Percentiles rank a stretch among this genome's conserved stretches.
Conservation (phyloP, 2,797 vertebrate genomes). For the Phrynocephalus guinanensis region DNA sequence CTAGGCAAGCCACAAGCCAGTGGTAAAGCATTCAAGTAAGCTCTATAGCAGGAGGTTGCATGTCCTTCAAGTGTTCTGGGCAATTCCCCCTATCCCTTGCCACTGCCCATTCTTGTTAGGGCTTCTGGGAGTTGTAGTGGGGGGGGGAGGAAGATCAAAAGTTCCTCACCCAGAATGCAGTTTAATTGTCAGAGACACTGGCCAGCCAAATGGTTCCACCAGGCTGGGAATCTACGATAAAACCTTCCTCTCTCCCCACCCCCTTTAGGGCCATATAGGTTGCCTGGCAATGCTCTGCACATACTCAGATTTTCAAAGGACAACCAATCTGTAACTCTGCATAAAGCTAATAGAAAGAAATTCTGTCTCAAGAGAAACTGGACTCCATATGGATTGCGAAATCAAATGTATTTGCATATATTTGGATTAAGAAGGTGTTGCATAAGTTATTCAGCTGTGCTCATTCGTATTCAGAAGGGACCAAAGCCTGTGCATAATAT, state of each 20-base stretch:
- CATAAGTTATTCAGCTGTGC: background rate
- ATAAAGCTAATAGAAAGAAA: background rate
- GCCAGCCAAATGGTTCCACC: background rate
- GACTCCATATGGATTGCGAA: background rate
- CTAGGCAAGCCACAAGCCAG: background rate
- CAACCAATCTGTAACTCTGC: background rate
- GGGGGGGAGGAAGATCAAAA: background rate
- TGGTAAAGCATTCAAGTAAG: background rate
- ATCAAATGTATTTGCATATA: constrained; percentile 10
- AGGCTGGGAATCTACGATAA: background rate
- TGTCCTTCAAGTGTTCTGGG: background rate
- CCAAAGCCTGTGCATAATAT: background rate
- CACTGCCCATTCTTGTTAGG: background rate
- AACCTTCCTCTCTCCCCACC: background rate
- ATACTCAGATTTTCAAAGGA: background rate
- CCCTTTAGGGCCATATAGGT: background rate
- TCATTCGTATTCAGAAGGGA: background rate
- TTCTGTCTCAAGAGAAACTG: background rate
- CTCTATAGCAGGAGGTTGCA: background rate
- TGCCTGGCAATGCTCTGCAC: background rate
- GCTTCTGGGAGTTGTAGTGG: background rate
- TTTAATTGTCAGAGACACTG: background rate
- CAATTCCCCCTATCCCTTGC: background rate
- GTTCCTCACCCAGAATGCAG: background rate
- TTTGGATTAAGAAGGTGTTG: background rate